Conservation (phyloP, 2,888 invertebrate genomes). For the Caenorhabditis japonica region DNA sequence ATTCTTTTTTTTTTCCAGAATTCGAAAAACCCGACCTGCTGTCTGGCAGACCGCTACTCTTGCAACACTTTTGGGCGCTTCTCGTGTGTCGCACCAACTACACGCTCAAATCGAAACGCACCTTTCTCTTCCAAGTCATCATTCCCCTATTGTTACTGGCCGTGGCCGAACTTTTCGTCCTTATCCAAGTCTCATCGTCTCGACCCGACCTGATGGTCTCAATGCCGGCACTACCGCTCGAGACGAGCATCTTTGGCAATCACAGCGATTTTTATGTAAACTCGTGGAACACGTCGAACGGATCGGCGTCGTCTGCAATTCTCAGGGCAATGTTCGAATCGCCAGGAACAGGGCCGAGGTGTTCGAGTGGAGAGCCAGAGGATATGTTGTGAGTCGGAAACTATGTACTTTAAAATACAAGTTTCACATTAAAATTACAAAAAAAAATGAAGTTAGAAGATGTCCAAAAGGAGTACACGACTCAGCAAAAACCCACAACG, state of each 20-base stretch:
- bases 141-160: conserved; percentile 66
- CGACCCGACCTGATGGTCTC: conserved; percentile 50
- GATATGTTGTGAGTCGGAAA: conserved; percentile 15
- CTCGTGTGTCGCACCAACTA: conserved; percentile 65
- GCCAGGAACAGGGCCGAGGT: conserved; percentile 45
- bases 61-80: conserved; percentile 67
- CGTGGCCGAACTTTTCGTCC: conserved; percentile 65
- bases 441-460: no score
- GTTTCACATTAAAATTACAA: no score
- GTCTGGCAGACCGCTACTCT: conserved; percentile 18
- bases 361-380: conserved; percentile 13
- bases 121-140: conserved; percentile 60
- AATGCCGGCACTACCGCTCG: conserved; percentile 61
- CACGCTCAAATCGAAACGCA: conserved; percentile 60
- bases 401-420: no score
- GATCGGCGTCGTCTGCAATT: conserved; percentile 11
- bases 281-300: conserved; percentile 19
- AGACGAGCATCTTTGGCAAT: conserved; percentile 64
- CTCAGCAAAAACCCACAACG: no score
- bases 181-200: conserved; percentile 38
- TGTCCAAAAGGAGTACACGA: no score
- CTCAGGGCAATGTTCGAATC: conserved; percentile 35
- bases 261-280: conserved; percentile 64
- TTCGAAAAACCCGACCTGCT: conserved; percentile 58
- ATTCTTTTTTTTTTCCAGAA: conserved; percentile 39